Conservation (phyloP, 2,113 vertebrate species). For the Ptilonorhynchus violaceus region DNA sequence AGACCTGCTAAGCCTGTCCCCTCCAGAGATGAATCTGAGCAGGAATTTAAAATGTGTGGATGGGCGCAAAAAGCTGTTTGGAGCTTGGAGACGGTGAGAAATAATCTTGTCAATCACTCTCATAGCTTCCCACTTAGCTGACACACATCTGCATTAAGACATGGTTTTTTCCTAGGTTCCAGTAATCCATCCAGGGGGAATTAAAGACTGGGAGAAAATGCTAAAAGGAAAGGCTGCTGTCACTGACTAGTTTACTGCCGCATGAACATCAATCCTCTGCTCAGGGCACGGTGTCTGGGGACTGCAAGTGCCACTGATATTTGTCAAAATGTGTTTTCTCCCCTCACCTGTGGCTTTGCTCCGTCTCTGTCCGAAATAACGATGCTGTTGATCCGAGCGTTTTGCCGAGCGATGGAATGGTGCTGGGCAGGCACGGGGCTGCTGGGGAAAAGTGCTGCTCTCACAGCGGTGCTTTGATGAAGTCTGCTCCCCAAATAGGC, state of each 20-base stretch:
- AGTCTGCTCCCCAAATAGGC: neutral
- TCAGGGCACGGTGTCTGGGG: neutral
- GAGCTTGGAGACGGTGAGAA: neutral
- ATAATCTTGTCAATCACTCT: neutral
- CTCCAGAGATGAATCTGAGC: neutral
- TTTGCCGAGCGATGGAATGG: neutral
- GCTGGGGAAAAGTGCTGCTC: neutral
- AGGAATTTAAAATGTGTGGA: conserved; percentile 13
- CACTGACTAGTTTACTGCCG: neutral
- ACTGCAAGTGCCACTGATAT: neutral
- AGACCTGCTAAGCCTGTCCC: neutral
- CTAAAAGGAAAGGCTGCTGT: neutral
- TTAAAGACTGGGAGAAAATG: neutral
- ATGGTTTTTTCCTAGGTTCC: neutral
- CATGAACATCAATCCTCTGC: neutral
- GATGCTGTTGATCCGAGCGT: neutral
- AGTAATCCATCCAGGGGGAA: neutral
- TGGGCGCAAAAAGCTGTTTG: neutral
- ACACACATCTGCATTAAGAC: neutral
- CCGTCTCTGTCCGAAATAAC: neutral
- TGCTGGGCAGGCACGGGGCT: neutral
- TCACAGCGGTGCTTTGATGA: neutral
- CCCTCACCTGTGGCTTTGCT: neutral
- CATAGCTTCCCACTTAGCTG: neutral
- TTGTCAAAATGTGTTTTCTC: neutral